Conservation (phyloP, 2,888 invertebrate genomes). For the Muschampia staudingeri region DNA sequence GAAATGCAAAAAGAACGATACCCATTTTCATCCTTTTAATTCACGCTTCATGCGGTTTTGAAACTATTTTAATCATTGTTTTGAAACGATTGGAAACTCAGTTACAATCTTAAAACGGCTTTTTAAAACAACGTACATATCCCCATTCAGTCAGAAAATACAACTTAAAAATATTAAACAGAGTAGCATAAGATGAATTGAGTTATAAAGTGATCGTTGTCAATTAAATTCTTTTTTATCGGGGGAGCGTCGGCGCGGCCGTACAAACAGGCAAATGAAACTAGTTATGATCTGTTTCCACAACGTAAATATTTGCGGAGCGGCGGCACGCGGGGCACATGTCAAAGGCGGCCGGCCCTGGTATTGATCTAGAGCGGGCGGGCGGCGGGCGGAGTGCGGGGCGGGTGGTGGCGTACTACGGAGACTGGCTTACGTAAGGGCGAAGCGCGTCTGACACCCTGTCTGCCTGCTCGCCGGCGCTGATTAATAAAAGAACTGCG, state of each 20-base stretch:
- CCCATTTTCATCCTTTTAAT: slow-evolving; percentile 6
- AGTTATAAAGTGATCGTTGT: slow-evolving; percentile 54
- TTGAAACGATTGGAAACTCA: background rate
- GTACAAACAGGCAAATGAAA: slow-evolving; percentile 83
- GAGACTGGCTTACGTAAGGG: slow-evolving; percentile 88
- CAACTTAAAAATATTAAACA: slow-evolving; percentile 3
- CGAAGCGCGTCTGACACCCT: slow-evolving; percentile 86
- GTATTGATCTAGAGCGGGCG: slow-evolving; percentile 89
- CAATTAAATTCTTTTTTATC: slow-evolving; percentile 76
- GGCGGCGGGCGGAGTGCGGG: slow-evolving; percentile 60
- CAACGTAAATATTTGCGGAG: slow-evolving; percentile 90
- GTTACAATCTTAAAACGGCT: background rate
- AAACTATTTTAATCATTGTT: slow-evolving; percentile 22
- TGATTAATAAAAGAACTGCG: slow-evolving; percentile 87
- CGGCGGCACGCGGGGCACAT: slow-evolving; percentile 86
- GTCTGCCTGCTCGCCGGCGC: slow-evolving; percentile 81
- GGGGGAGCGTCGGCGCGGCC: slow-evolving; percentile 65
- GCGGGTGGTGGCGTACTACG: slow-evolving; percentile 73
- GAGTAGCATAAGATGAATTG: slow-evolving; percentile 12
- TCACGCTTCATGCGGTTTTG: slow-evolving; percentile 12
- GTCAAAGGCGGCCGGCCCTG: slow-evolving; percentile 90
- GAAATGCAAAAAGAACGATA: slow-evolving; percentile 7
- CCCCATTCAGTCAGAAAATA: background rate
- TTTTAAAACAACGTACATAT: background rate
- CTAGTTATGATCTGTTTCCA: slow-evolving; percentile 90